phyloP scores from a whole-genome alignment of 2,113 vertebrate species.

The Nycticebus coucang region DNA sequence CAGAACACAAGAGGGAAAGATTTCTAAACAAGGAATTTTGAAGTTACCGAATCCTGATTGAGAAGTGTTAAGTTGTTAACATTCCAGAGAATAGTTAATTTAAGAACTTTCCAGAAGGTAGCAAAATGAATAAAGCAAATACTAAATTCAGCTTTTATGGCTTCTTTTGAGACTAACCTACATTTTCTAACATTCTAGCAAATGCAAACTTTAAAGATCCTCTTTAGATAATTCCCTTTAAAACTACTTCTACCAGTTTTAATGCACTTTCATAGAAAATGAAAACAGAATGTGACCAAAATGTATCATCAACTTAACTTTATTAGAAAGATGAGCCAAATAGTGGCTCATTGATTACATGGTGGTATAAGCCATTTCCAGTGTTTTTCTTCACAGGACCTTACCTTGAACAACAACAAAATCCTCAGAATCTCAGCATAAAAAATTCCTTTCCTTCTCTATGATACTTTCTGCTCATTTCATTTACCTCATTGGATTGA shows the following conservation, averaged over 20 bases:
- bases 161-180: background rate
- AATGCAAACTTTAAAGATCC: background rate
- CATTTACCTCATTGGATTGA: background rate
- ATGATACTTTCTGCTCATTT: background rate
- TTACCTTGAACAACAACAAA: background rate
- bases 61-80: background rate
- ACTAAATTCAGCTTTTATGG: background rate
- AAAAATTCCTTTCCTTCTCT: background rate
- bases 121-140: background rate
- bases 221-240: background rate
- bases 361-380: background rate
- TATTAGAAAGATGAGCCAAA: background rate
- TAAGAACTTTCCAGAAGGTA: background rate
- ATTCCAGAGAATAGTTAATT: background rate
- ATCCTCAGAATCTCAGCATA: background rate
- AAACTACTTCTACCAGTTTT: background rate
- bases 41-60: background rate
- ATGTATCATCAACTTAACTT: background rate
- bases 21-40: background rate
- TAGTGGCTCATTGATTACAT: background rate
- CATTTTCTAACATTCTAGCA: background rate
- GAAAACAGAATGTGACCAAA: background rate
- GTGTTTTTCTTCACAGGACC: background rate
- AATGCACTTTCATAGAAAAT: background rate
- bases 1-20: background rate